Conservation (phyloP, 2,797 vertebrate species). For the Psittacula echo region DNA sequence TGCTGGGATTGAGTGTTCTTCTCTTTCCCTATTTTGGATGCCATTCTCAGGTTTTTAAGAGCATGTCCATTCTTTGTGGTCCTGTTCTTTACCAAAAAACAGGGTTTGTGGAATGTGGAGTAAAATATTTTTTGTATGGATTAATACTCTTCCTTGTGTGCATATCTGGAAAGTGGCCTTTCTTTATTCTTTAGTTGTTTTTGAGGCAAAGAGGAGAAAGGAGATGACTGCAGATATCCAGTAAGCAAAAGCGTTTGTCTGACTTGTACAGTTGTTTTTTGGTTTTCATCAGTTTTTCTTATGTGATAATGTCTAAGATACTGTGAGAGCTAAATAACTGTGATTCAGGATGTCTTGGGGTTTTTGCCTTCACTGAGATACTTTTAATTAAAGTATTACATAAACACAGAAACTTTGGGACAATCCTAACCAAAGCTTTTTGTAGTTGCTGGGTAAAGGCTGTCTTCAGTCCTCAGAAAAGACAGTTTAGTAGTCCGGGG, state of each 20-base stretch:
- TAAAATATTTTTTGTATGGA: neutral
- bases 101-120: neutral
- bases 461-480: constrained; percentile 16
- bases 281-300: neutral
- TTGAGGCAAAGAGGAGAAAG: neutral
- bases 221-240: neutral
- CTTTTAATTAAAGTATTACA: neutral
- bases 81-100: neutral
- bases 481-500: neutral
- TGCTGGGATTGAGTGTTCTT: neutral
- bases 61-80: neutral
- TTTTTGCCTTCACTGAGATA: neutral
- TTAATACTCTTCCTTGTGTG: neutral
- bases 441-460: neutral
- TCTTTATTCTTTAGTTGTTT: neutral
- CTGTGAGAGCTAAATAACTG: neutral
- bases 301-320: neutral
- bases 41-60: neutral
- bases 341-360: neutral
- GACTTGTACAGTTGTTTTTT: neutral
- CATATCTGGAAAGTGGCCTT: neutral
- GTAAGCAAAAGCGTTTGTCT: neutral
- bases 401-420: neutral
- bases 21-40: neutral
- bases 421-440: neutral